Percentiles rank a stretch among this genome's conserved stretches.
These are phyloP conservation scores for Trichechus manatus DNA, from an alignment of 2,113 vertebrate genomes.

Conservation along the genomic window DNA sequence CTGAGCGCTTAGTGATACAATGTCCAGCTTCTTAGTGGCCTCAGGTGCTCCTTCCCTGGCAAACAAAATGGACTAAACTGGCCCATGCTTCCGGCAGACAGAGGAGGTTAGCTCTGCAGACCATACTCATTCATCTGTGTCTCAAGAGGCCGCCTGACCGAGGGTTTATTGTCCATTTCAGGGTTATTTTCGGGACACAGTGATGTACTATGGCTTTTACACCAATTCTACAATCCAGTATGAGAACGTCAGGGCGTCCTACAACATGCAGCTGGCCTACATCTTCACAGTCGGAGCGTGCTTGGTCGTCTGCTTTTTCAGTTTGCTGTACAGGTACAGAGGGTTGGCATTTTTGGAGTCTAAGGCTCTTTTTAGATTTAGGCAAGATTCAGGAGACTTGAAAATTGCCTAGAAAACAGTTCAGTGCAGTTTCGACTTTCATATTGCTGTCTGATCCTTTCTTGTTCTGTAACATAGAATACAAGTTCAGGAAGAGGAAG, in stretches of 20 bases:
- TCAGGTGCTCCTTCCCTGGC: background rate
- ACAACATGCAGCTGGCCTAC: slow-evolving; percentile 96
- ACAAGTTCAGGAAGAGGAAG: background rate
- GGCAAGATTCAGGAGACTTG: background rate
- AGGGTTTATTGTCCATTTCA: slow-evolving; percentile 68
- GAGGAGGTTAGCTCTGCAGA: background rate
- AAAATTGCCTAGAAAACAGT: background rate
- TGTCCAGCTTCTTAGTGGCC: background rate
- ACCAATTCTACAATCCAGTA: slow-evolving; percentile 86
- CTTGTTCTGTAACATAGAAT: background rate
- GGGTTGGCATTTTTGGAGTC: background rate
- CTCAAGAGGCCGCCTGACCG: background rate
- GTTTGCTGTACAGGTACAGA: slow-evolving; percentile 93
- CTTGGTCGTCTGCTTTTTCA: slow-evolving; percentile 92
- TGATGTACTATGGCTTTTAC: slow-evolving; percentile 96
- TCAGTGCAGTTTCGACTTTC: background rate
- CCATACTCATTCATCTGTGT: background rate
- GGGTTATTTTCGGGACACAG: slow-evolving; percentile 89
- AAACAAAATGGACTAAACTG: background rate
- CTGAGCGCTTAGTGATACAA: background rate
- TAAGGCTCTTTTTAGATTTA: background rate
- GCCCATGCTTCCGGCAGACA: background rate
- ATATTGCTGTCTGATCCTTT: background rate
- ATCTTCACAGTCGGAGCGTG: slow-evolving; percentile 94
- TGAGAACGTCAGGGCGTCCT: slow-evolving; percentile 72